Base-by-base conservation (phyloP, 2,113 vertebrate genomes). In the Platanista minor region DNA sequence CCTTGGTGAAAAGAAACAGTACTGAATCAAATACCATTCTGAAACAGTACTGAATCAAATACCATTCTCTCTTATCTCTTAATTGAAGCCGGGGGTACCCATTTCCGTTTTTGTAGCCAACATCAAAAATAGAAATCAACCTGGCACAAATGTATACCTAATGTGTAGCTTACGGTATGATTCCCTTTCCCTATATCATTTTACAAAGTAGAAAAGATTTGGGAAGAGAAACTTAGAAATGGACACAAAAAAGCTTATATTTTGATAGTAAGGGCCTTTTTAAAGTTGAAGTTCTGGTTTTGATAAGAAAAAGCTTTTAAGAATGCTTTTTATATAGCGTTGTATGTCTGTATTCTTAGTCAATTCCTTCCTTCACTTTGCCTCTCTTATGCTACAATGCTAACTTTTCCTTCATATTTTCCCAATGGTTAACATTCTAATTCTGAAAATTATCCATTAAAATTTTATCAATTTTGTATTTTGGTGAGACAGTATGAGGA, bases 391-490 rank as follows among this genome's bases (percentile, higher is more conserved):
- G 39, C 95, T 87, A 86, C 46, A 39, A 88, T 43, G 95, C 75
- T 91, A 72, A 96, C 71, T 98, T 99, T 98, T 98, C 97, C 98
- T 99, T 98, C 94, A 92, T 98, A 98, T 96, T 99, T 99, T 98
- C 98, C 98, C 97, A 92, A 89, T 96, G 97, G 97, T 96, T 98
- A 98, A 98, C 97, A 75, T 98, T 98, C 98, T 98, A 93, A 97
- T 99, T 99, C 99, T 99, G 99, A 99, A 99, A 99, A 99, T 99
- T 99, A 99, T 99, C 99, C 99, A 99, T 99, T 99, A 99, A 99
- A 99, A 99, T 99, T 99, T 99, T 99, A 99, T 99, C 99, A 99
- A 99, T 99, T 99, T 99, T 99, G 95, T 98, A 98, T 99, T 99
- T 99, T 98, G 98, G 98, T 99, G 98, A 99, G 99, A 99, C 99